Evolutionary conservation across 1,140 invertebrate genomes (phyloP).

Genomic region (Drosophila sturtevanti): DNA sequence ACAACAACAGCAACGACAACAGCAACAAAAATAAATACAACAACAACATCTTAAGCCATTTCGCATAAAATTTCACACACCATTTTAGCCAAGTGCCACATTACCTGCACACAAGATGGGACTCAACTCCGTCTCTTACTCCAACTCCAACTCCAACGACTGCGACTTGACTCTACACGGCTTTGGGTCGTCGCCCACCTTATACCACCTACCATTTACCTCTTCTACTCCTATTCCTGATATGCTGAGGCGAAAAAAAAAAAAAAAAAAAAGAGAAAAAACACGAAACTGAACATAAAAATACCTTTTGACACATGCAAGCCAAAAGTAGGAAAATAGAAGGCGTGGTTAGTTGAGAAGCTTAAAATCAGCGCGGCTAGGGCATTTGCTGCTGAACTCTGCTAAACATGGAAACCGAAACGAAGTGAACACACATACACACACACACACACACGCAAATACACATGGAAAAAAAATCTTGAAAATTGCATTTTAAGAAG

Average conservation of each 20-base stretch:
- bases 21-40: conserved; percentile 24
- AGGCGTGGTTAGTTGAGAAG: conserved; percentile 34
- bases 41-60: conserved; percentile 76
- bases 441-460: not conserved
- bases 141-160: not conserved
- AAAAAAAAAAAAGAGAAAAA: conserved; percentile 72
- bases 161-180: not conserved
- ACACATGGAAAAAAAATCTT: conserved; percentile 66
- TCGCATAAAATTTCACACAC: conserved; percentile 82
- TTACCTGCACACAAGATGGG: conserved; percentile 81
- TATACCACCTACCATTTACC: not conserved
- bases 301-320: conserved; percentile 81
- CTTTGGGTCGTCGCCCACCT: not conserved
- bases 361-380: conserved; percentile 68
- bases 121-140: conserved; percentile 32
- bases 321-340: conserved; percentile 35
- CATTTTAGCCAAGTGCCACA: conserved; percentile 82
- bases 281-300: conserved; percentile 79
- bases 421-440: conserved; percentile 24
- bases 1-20: conserved; percentile 50
- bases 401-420: conserved; percentile 44
- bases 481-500: conserved; percentile 81
- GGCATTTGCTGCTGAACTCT: conserved; percentile 22
- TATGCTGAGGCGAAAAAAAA: conserved; percentile 24
- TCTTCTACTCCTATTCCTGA: conserved; percentile 6